These are phyloP conservation scores for Gila orcuttii DNA, from an alignment of 2,113 vertebrate species.

Conservation along the genomic window DNA sequence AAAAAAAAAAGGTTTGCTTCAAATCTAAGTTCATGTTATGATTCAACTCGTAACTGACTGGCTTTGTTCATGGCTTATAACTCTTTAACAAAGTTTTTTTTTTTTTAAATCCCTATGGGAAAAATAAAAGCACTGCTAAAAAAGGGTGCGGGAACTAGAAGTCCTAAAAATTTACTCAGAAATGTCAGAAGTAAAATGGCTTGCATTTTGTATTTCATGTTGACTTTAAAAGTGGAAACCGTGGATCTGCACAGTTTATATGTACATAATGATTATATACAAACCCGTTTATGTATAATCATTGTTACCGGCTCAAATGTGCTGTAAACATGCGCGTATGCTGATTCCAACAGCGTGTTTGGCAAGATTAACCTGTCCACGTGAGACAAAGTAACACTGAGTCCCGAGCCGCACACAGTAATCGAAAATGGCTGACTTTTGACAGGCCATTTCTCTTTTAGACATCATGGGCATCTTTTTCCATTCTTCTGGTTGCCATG, in stretches of 20 bases:
- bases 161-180: not conserved
- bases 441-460: constrained; percentile 44
- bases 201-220: not conserved
- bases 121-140: no score
- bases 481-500: constrained; percentile 40
- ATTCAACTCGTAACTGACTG: no score
- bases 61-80: no score
- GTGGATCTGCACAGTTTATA: not conserved
- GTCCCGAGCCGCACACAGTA: not conserved
- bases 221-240: not conserved
- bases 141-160: no score
- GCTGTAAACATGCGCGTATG: not conserved
- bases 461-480: constrained; percentile 38
- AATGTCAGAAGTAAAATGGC: not conserved
- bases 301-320: constrained; percentile 11
- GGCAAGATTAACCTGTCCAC: constrained; percentile 13
- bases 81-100: no score
- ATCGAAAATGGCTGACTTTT: constrained; percentile 17
- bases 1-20: no score
- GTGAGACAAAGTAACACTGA: not conserved
- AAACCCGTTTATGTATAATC: constrained; percentile 1
- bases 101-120: no score
- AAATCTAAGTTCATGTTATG: no score
- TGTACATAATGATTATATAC: not conserved
- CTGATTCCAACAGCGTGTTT: constrained; percentile 7